Conservation (phyloP, 2,797 vertebrate species). For the Pipistrellus pygmaeus region DNA sequence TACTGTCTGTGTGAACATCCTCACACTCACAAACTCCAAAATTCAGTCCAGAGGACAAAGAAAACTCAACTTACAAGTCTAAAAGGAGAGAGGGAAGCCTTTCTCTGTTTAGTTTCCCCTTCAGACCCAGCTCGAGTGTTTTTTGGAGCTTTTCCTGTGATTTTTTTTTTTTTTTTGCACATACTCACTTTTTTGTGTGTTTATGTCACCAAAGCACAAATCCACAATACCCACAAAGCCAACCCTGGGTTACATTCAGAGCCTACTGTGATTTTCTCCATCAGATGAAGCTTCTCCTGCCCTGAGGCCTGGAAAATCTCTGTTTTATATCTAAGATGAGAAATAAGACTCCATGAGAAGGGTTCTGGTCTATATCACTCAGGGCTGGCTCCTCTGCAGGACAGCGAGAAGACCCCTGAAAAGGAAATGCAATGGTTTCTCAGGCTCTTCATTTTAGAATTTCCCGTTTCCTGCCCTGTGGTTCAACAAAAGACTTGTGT, state of each 20-base stretch:
- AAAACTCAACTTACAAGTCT: background rate
- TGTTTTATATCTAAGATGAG: conserved; percentile 68
- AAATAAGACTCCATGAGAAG: conserved; percentile 48
- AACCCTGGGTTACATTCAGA: conserved; percentile 32
- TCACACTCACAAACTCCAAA: background rate
- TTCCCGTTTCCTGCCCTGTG: conserved; percentile 68
- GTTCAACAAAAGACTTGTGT: conserved; percentile 69
- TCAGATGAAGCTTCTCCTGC: conserved; percentile 22
- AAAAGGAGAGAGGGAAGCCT: conserved; percentile 10
- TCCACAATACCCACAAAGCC: background rate
- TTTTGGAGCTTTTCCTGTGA: background rate
- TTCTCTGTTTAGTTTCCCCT: background rate
- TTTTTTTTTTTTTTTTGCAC: background rate
- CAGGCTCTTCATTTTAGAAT: conserved; percentile 66
- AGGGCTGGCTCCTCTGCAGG: conserved; percentile 17
- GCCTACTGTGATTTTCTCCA: background rate
- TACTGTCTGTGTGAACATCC: background rate
- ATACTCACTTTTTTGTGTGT: background rate
- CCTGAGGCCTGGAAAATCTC: conserved; percentile 49
- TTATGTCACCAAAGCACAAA: background rate
- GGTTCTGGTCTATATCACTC: conserved; percentile 70
- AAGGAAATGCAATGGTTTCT: conserved; percentile 62
- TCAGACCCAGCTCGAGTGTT: background rate
- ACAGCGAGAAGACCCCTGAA: conserved; percentile 56
- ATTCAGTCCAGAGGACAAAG: conserved; percentile 17